Conservation (phyloP, 2,888 invertebrate species). For the Petrolisthes manimaculis region DNA sequence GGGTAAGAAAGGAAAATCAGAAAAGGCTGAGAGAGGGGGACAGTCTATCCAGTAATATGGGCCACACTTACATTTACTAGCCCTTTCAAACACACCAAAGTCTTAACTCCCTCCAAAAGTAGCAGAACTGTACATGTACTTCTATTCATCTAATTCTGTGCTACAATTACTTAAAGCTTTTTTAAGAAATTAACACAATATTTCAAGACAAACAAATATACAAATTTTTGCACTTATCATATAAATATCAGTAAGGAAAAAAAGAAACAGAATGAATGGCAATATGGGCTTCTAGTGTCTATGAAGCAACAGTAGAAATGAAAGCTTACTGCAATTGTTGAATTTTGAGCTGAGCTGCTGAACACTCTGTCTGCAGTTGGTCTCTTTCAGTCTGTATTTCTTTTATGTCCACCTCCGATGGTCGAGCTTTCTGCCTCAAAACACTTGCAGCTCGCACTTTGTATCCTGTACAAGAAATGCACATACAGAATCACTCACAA, state of each 20-base stretch:
- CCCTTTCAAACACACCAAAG: too few species aligned
- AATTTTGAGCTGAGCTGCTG: slow-evolving; percentile 51
- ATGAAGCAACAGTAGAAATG: too few species aligned
- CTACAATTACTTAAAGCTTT: too few species aligned
- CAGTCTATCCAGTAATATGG: background rate
- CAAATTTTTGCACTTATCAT: background rate
- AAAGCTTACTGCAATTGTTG: slow-evolving; percentile 57
- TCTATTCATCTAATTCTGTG: too few species aligned
- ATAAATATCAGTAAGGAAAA: background rate
- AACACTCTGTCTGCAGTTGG: slow-evolving; percentile 45
- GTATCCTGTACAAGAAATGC: slow-evolving; percentile 71
- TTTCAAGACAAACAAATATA: background rate
- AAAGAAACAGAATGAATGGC: background rate
- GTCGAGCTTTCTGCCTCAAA: slow-evolving; percentile 75
- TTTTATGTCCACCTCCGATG: slow-evolving; percentile 45
- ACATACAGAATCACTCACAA: too few species aligned
- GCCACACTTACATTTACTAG: background rate
- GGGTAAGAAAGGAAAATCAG: background rate
- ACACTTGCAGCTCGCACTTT: slow-evolving; percentile 91
- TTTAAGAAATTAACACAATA: background rate
- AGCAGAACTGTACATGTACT: too few species aligned
- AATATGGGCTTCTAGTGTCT: background rate
- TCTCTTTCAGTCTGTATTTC: slow-evolving; percentile 56
- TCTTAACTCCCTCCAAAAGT: too few species aligned
- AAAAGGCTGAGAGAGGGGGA: background rate